Conservation (phyloP, 2,113 vertebrate genomes). For the Brachyhypopomus occidentalis region DNA sequence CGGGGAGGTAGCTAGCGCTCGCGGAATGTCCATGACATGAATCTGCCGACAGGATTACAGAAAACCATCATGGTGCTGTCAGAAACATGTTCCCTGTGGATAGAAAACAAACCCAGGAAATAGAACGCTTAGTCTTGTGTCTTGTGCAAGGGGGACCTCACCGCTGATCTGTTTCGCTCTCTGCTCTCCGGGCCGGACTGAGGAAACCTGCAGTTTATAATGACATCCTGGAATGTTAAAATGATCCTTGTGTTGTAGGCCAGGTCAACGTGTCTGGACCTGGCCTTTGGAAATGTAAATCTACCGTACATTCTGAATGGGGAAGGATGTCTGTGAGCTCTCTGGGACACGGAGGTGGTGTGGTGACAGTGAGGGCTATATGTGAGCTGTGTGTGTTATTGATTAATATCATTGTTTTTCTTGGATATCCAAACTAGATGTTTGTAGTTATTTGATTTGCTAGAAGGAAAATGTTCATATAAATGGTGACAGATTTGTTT, state of each 20-base stretch:
- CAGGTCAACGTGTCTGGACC: slow-evolving; percentile 40
- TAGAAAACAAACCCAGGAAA: slow-evolving; percentile 47
- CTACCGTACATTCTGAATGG: neutral
- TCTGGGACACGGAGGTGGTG: neutral
- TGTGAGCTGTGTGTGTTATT: too few species aligned
- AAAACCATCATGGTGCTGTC: slow-evolving; percentile 36
- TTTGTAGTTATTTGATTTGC: neutral
- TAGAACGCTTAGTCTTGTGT: slow-evolving; percentile 16
- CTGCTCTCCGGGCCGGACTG: slow-evolving; percentile 20
- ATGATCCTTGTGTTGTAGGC: slow-evolving; percentile 31
- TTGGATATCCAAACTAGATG: neutral
- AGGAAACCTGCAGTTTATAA: slow-evolving; percentile 43
- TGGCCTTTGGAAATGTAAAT: slow-evolving; percentile 28
- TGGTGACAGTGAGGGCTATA: slow-evolving; percentile 2
- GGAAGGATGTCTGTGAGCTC: neutral
- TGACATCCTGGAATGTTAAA: slow-evolving; percentile 39
- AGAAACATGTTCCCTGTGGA: slow-evolving; percentile 20
- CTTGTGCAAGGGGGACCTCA: neutral
- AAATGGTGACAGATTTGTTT: neutral
- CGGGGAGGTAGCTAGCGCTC: slow-evolving; percentile 1
- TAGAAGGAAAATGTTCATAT: neutral
- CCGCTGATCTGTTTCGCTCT: slow-evolving; percentile 38
- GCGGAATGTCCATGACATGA: slow-evolving; percentile 11
- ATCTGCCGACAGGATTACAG: slow-evolving; percentile 12
- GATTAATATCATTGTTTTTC: slow-evolving; percentile 2